Conservation (phyloP, 2,113 vertebrate genomes). For the Salvelinus sp. region DNA sequence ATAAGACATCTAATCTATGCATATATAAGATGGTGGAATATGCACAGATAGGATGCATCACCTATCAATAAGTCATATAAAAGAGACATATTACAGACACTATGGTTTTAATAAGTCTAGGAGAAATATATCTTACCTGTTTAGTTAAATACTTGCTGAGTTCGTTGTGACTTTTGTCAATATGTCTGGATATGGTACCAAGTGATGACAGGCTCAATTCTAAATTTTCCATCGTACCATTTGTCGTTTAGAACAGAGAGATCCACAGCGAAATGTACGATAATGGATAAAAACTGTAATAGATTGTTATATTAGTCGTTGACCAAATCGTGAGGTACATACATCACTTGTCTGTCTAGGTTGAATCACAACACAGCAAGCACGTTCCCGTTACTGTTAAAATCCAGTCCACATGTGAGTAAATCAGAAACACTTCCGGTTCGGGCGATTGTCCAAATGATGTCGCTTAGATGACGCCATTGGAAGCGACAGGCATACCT, state of each 20-base stretch:
- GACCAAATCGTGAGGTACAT: slow-evolving; percentile 26
- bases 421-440: slow-evolving; percentile 68
- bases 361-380: slow-evolving; percentile 56
- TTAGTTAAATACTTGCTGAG: slow-evolving; percentile 82
- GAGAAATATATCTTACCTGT: slow-evolving; percentile 76
- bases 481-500: not conserved
- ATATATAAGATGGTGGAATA: not conserved
- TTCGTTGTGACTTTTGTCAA: slow-evolving; percentile 82
- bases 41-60: slow-evolving; percentile 1
- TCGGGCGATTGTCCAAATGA: slow-evolving; percentile 27
- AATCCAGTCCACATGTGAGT: slow-evolving; percentile 75
- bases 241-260: slow-evolving; percentile 16
- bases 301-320: not conserved
- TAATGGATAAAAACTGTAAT: not conserved
- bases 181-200: slow-evolving; percentile 77
- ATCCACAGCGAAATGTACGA: slow-evolving; percentile 19
- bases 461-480: slow-evolving; percentile 42
- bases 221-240: slow-evolving; percentile 78
- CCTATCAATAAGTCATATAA: not conserved
- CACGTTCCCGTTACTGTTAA: slow-evolving; percentile 69
- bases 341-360: slow-evolving; percentile 41
- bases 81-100: slow-evolving; percentile 2
- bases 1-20: not conserved
- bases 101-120: not conserved
- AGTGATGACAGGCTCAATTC: slow-evolving; percentile 79